phyloP scores from a whole-genome alignment of 30 jellyfish, hydroid and myxozoan species.

The Euphysa ruthae region DNA sequence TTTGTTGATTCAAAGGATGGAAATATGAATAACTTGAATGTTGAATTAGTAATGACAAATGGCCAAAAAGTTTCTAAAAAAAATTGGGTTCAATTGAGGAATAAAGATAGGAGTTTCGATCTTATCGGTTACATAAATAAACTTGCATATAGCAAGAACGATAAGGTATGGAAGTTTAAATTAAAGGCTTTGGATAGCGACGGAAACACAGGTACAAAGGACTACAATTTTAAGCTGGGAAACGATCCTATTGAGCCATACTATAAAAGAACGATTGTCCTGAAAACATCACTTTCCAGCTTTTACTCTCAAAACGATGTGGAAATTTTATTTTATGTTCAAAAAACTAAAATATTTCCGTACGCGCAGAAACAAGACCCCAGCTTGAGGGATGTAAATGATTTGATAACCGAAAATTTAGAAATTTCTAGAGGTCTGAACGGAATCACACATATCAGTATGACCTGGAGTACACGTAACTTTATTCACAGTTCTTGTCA shows the following conservation, averaged over 20 bases:
- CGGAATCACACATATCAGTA: constrained; percentile 10
- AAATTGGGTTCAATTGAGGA: constrained; percentile 33
- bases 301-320: constrained; percentile 30
- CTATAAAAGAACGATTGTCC: background rate
- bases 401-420: constrained; percentile 11
- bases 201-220: constrained; percentile 17
- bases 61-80: constrained; percentile 34
- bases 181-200: constrained; percentile 50
- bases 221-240: constrained; percentile 1
- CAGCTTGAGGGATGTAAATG: background rate
- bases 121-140: background rate
- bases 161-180: constrained; percentile 57
- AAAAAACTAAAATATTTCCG: background rate
- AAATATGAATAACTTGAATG: constrained; percentile 17
- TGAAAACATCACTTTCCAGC: background rate
- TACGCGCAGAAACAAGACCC: background rate
- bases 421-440: constrained; percentile 22
- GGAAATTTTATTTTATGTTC: constrained; percentile 35
- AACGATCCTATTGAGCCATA: constrained; percentile 4
- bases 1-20: constrained; percentile 68
- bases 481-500: constrained; percentile 37
- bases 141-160: background rate
- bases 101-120: no score
- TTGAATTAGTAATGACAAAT: constrained; percentile 7
- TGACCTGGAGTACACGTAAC: constrained; percentile 37